These are phyloP conservation scores for Phoxinus phoxinus DNA, from an alignment of 2,113 vertebrate species.

Conservation along the genomic window DNA sequence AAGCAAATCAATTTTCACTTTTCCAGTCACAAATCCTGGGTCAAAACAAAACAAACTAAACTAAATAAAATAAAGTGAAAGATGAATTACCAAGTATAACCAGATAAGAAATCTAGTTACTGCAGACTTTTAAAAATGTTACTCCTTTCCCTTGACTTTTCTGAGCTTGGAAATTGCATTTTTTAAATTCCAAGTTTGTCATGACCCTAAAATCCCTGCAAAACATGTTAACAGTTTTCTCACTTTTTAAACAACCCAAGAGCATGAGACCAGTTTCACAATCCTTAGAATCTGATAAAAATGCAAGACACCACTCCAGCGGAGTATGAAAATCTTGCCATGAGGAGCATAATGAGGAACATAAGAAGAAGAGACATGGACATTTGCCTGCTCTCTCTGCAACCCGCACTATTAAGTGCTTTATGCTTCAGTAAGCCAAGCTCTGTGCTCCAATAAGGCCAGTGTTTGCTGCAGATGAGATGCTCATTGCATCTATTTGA, in stretches of 20 bases:
- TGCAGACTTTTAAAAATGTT: no score
- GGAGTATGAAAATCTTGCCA: constrained; percentile 37
- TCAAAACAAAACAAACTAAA: no score
- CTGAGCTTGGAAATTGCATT: background rate
- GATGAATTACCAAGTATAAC: no score
- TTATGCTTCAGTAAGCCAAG: constrained; percentile 45
- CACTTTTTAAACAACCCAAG: constrained; percentile 47
- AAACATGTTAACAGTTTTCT: constrained; percentile 32
- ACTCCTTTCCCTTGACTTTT: background rate
- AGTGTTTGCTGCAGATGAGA: constrained; percentile 11
- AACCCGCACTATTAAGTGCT: constrained; percentile 54
- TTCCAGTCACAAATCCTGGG: no score
- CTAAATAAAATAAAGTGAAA: no score
- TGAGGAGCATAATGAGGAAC: constrained; percentile 48
- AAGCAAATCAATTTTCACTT: no score
- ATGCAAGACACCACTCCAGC: constrained; percentile 22
- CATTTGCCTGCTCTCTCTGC: constrained; percentile 42
- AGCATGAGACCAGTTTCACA: constrained; percentile 21
- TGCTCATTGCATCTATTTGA: constrained; percentile 46
- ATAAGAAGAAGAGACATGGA: constrained; percentile 47
- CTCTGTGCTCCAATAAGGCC: constrained; percentile 39
- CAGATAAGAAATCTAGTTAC: no score
- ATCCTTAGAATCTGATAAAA: constrained; percentile 42
- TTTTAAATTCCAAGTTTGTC: background rate
- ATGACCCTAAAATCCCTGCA: background rate